These are phyloP conservation scores for Melieria omissa DNA, from an alignment of 2,888 invertebrate species.

Conservation along the genomic window DNA sequence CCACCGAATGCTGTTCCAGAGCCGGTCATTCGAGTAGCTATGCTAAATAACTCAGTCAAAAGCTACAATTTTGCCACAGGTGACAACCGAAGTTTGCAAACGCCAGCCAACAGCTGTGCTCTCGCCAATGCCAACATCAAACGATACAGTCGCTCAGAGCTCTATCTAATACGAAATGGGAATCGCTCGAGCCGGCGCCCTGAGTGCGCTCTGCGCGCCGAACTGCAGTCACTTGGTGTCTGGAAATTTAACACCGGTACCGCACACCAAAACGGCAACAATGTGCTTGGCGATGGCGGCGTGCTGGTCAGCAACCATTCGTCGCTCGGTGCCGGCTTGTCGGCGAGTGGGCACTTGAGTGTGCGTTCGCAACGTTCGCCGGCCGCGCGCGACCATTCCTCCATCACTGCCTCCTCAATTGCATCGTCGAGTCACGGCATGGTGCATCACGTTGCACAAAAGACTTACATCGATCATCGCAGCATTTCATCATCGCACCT, in stretches of 20 bases:
- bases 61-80: too few relatives aligned
- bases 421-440: constrained; percentile 20
- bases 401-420: constrained; percentile 25
- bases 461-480: constrained; percentile 60
- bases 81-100: too few relatives aligned
- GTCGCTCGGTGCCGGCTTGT: background rate
- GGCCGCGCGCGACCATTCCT: constrained; percentile 34
- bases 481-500: constrained; percentile 64
- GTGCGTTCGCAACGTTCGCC: constrained; percentile 28
- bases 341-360: background rate
- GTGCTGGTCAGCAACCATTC: constrained; percentile 31
- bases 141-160: constrained; percentile 76
- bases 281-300: constrained; percentile 48
- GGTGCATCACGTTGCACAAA: constrained; percentile 41
- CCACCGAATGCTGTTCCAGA: too few relatives aligned
- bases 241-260: constrained; percentile 68
- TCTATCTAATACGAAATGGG: constrained; percentile 77
- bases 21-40: too few relatives aligned
- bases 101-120: background rate
- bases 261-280: constrained; percentile 43
- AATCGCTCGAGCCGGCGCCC: constrained; percentile 79
- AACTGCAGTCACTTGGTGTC: constrained; percentile 56
- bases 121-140: constrained; percentile 32
- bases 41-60: too few relatives aligned
- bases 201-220: constrained; percentile 72